Percentiles rank a stretch among this genome's conserved stretches.
Conservation (phyloP, 1,140 invertebrate species). For the Drosophila funebris region DNA sequence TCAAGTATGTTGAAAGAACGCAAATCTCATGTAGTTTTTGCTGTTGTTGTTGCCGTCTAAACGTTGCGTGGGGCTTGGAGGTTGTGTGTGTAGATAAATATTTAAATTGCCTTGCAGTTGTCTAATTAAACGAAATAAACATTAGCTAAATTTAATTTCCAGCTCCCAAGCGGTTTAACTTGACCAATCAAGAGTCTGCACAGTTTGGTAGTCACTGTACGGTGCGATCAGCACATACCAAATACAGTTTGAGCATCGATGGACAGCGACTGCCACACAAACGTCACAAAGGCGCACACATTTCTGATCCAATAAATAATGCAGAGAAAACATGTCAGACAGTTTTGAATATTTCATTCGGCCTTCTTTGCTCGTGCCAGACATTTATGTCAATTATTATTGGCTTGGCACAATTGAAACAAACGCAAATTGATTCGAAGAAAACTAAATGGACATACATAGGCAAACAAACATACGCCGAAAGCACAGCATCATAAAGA, state of each 20-base stretch:
- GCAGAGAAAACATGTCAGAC: conserved; percentile 46
- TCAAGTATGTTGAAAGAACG: conserved; percentile 67
- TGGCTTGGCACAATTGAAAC: conserved; percentile 75
- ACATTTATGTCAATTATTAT: conserved; percentile 79
- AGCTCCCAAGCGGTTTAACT: conserved; percentile 55
- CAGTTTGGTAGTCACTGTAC: conserved; percentile 14
- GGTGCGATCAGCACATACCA: background rate
- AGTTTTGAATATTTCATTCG: conserved; percentile 48
- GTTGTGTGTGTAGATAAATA: conserved; percentile 68
- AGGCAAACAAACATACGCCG: background rate
- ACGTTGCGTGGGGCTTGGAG: background rate
- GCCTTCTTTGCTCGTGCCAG: conserved; percentile 39
- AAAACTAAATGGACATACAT: conserved; percentile 60
- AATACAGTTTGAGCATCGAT: conserved; percentile 15
- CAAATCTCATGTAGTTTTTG: conserved; percentile 26
- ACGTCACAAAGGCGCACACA: conserved; percentile 13
- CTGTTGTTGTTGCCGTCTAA: conserved; percentile 3
- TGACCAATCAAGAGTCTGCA: conserved; percentile 24
- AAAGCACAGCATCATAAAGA: background rate
- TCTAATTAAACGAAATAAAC: conserved; percentile 80
- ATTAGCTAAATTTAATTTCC: conserved; percentile 74
- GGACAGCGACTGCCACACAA: conserved; percentile 20
- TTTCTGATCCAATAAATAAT: conserved; percentile 48
- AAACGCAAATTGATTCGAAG: conserved; percentile 75
- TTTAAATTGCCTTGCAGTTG: conserved; percentile 78